Conservation (phyloP, 2,888 invertebrate genomes). For the Phyllotreta cruciferae region DNA sequence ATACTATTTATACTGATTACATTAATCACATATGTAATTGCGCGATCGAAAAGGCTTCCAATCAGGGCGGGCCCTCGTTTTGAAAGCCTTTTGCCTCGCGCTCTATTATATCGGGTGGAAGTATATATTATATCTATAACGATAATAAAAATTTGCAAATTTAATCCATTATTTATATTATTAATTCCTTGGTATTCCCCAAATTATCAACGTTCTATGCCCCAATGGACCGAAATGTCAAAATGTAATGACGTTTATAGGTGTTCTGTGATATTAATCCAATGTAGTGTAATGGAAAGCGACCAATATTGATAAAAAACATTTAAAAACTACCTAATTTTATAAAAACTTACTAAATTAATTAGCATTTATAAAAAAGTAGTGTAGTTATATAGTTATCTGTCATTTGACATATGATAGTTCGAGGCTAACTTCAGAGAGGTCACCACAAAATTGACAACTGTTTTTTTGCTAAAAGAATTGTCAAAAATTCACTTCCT, state of each 20-base stretch:
- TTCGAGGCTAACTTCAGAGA: background rate
- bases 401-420: background rate
- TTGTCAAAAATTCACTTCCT: constrained; percentile 18
- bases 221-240: too few species aligned
- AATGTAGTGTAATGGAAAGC: too few species aligned
- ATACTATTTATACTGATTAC: constrained; percentile 63
- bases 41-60: constrained; percentile 22
- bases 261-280: too few species aligned
- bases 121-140: constrained; percentile 52
- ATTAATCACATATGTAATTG: constrained; percentile 64
- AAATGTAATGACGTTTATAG: too few species aligned
- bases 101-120: constrained; percentile 57
- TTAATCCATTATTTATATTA: constrained; percentile 4
- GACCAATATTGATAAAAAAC: too few species aligned
- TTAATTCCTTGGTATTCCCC: background rate
- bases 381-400: too few species aligned
- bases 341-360: background rate
- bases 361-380: too few species aligned
- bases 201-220: too few species aligned
- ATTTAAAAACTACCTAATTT: too few species aligned
- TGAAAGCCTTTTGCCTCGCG: constrained; percentile 22
- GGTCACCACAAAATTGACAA: background rate
- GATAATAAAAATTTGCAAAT: constrained; percentile 39
- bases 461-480: constrained; percentile 13
- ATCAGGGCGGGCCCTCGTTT: constrained; percentile 2